These are phyloP conservation scores for Dermatophagoides farinae DNA, from an alignment of 1,140 invertebrate species.

Conservation along the genomic window DNA sequence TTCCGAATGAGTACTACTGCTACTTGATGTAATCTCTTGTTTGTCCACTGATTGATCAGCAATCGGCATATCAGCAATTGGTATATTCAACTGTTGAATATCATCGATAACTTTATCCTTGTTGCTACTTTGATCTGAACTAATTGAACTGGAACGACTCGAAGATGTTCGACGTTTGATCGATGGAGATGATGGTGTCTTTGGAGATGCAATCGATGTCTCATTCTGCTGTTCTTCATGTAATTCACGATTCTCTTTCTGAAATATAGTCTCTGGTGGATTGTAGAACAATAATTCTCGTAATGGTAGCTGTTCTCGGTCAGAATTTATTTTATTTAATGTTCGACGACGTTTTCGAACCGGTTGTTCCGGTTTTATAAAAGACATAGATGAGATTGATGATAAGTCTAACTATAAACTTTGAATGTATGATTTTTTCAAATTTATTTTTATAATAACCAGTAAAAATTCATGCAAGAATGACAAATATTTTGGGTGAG, in stretches of 20 bases:
- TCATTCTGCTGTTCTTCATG: neutral
- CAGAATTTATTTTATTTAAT: neutral
- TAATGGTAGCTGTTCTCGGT: neutral
- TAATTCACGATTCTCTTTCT: neutral
- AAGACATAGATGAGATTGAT: no score
- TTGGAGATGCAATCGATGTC: neutral
- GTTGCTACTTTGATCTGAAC: neutral
- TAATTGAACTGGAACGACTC: neutral
- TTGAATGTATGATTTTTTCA: no score
- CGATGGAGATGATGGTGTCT: neutral
- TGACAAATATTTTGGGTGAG: no score
- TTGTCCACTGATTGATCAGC: neutral
- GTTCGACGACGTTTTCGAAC: neutral
- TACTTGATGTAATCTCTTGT: neutral
- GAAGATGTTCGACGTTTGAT: neutral
- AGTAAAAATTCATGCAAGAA: no score
- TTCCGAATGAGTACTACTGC: neutral
- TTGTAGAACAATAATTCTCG: slow-evolving; percentile 1
- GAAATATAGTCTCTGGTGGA: neutral
- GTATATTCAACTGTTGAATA: neutral
- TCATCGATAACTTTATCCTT: neutral
- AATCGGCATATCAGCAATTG: no score
- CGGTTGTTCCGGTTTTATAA: neutral
- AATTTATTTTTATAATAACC: no score
- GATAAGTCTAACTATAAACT: no score